phyloP scores from a whole-genome alignment of 2,113 vertebrate species.

The Tachysurus vachellii region DNA sequence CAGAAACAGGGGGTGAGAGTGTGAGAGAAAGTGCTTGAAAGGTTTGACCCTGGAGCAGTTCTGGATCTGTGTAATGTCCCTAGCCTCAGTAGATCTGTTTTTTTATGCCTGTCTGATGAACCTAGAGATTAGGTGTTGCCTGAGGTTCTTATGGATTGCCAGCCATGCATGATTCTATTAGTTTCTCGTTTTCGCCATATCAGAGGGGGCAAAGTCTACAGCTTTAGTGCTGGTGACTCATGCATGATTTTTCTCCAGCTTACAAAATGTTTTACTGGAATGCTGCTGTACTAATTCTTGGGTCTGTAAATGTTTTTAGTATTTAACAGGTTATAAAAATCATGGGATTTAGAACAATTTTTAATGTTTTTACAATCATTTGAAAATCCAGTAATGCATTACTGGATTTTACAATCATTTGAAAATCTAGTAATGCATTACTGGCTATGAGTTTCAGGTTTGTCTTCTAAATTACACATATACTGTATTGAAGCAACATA shows the following conservation, averaged over 20 bases:
- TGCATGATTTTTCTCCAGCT: not conserved
- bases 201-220: not conserved
- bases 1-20: not conserved
- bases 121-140: not conserved
- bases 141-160: not conserved
- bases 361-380: not conserved
- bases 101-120: not conserved
- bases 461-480: not conserved
- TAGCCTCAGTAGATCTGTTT: not conserved
- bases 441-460: not conserved
- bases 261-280: not conserved
- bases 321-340: not conserved
- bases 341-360: not conserved
- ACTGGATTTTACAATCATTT: not conserved
- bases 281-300: not conserved
- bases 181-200: not conserved
- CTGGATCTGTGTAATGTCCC: not conserved
- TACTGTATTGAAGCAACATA: not conserved
- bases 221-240: not conserved
- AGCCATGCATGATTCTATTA: not conserved
- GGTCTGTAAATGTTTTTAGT: not conserved
- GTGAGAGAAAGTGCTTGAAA: not conserved
- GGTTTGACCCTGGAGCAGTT: conserved; percentile 7
- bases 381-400: not conserved
- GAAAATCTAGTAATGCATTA: not conserved